Conservation (phyloP, 2,113 vertebrate genomes). For the Patagioenas fasciata region DNA sequence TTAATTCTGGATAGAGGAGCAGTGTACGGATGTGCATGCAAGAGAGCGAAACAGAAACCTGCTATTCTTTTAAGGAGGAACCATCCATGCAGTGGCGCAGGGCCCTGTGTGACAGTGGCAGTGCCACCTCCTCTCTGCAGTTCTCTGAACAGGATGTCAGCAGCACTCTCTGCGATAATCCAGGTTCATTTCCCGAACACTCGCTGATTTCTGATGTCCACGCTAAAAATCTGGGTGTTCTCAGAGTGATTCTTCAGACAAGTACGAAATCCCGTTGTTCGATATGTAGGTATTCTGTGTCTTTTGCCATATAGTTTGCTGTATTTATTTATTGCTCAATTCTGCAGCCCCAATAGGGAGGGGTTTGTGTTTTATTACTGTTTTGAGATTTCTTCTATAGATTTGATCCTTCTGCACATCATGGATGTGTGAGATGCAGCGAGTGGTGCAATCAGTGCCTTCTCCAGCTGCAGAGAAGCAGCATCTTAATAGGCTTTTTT, state of each 20-base stretch:
- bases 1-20: not conserved
- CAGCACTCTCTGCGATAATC: accelerated
- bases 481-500: not conserved
- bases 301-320: not conserved
- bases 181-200: not conserved
- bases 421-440: not conserved
- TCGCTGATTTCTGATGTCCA: not conserved
- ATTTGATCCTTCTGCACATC: not conserved
- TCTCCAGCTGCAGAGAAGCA: not conserved
- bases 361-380: not conserved
- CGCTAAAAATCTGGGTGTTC: not conserved
- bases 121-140: not conserved
- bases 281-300: accelerated
- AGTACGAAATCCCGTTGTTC: not conserved
- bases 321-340: not conserved
- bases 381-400: not conserved
- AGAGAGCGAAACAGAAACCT: not conserved
- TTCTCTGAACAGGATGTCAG: not conserved
- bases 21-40: no score
- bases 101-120: not conserved
- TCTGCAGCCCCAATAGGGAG: not conserved
- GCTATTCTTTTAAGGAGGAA: not conserved
- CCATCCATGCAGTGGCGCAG: accelerated
- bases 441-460: not conserved
- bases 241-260: not conserved